Evolutionary conservation across 2,888 invertebrate genomes (phyloP).

Genomic region (Meloe dianella): DNA sequence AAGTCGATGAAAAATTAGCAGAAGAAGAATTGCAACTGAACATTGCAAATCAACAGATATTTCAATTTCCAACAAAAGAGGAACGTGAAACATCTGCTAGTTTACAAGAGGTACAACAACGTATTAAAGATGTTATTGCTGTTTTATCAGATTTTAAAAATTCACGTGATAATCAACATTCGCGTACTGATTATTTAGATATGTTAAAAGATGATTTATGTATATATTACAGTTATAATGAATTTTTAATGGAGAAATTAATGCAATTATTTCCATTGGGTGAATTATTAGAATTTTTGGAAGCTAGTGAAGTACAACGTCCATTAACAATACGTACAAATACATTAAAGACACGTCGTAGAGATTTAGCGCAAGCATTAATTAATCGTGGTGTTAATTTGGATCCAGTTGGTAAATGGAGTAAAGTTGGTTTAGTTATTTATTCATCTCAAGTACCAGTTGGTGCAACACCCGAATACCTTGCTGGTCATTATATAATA

Average conservation of each 20-base stretch:
- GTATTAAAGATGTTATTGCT: constrained; percentile 84
- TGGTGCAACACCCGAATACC: constrained; percentile 98
- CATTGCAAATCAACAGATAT: constrained; percentile 76
- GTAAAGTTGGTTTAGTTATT: constrained; percentile 95
- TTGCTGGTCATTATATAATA: constrained; percentile 97
- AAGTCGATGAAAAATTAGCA: constrained; percentile 72
- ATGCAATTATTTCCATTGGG: constrained; percentile 87
- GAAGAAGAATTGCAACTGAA: constrained; percentile 85
- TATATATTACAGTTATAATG: constrained; percentile 95
- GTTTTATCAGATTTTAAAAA: constrained; percentile 82
- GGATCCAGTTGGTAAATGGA: constrained; percentile 98
- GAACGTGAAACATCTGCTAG: constrained; percentile 74
- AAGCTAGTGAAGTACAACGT: constrained; percentile 93
- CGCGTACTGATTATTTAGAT: constrained; percentile 81
- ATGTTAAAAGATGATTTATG: constrained; percentile 86
- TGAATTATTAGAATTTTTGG: constrained; percentile 91
- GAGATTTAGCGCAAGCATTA: constrained; percentile 92
- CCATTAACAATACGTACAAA: constrained; percentile 97
- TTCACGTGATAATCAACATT: constrained; percentile 71
- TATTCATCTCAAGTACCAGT: constrained; percentile 96
- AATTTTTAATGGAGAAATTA: constrained; percentile 90
- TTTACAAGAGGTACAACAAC: constrained; percentile 83
- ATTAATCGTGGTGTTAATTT: constrained; percentile 97
- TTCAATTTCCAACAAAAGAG: constrained; percentile 79
- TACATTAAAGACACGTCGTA: constrained; percentile 87